Conservation (phyloP, 2,888 invertebrate genomes). For the Scaptomyza cyrtandrae region DNA sequence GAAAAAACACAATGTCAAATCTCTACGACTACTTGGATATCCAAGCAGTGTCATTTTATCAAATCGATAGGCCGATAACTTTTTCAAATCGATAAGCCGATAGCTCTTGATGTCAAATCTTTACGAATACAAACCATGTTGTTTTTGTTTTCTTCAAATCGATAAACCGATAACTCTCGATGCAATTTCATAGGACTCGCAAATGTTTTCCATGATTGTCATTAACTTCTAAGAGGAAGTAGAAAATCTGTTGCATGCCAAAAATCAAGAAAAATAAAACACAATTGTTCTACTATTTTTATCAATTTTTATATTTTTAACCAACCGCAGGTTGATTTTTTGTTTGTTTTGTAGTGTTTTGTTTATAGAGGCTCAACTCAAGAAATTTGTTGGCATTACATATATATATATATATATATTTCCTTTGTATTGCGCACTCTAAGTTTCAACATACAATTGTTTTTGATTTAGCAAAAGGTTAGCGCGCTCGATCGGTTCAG, state of each 20-base stretch:
- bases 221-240: too few species aligned
- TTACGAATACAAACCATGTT: constrained; percentile 12
- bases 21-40: constrained; percentile 20
- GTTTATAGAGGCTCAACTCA: constrained; percentile 32
- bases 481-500: background rate
- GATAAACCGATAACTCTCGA: too few species aligned
- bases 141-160: background rate
- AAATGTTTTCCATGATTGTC: background rate
- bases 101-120: background rate
- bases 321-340: constrained; percentile 73
- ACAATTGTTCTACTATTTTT: constrained; percentile 79
- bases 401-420: constrained; percentile 4
- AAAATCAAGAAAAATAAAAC: constrained; percentile 37
- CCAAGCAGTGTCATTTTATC: background rate
- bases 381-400: constrained; percentile 32
- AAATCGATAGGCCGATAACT: background rate
- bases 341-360: constrained; percentile 69
- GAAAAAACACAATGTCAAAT: background rate
- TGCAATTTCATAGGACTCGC: too few species aligned
- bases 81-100: background rate
- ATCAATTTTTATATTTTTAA: constrained; percentile 82
- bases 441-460: constrained; percentile 23
- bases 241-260: too few species aligned
- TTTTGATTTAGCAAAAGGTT: constrained; percentile 14
- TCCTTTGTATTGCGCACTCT: constrained; percentile 26